These are phyloP conservation scores for Drosophila bocqueti DNA, from an alignment of 1,140 invertebrate genomes.

Conservation along the genomic window DNA sequence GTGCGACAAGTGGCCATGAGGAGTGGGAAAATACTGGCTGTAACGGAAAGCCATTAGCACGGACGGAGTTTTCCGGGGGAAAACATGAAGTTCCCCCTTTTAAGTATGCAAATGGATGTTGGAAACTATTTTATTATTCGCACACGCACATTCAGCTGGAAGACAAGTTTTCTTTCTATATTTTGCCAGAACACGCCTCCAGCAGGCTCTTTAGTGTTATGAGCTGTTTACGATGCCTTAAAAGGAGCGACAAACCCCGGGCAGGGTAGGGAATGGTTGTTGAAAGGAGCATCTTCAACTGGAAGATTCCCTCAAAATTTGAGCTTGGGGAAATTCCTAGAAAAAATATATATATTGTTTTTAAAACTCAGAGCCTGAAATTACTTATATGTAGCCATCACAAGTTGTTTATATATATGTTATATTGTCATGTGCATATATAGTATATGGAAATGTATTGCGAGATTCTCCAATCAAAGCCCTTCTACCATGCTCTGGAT, in stretches of 20 bases:
- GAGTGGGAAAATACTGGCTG: too few species aligned
- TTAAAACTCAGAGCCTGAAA: not conserved
- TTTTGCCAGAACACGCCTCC: slow-evolving; percentile 9
- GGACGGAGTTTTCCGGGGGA: too few species aligned
- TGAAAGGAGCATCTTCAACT: too few species aligned
- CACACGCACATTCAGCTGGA: slow-evolving; percentile 29
- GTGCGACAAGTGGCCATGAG: too few species aligned
- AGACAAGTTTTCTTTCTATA: slow-evolving; percentile 34
- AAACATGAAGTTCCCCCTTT: too few species aligned
- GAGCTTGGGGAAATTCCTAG: too few species aligned
- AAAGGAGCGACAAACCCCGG: slow-evolving; percentile 1
- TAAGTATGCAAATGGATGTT: slow-evolving; percentile 41
- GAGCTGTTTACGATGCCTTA: slow-evolving; percentile 58
- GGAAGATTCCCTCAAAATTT: too few species aligned
- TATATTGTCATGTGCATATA: too few species aligned
- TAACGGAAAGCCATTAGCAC: too few species aligned
- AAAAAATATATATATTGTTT: too few species aligned
- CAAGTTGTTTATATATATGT: not conserved
- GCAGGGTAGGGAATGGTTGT: too few species aligned
- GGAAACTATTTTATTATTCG: slow-evolving; percentile 56
- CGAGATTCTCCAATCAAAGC: not conserved
- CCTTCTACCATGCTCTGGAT: not conserved
- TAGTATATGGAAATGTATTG: not conserved
- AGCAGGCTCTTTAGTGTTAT: slow-evolving; percentile 55
- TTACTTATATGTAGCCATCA: not conserved